Conservation (phyloP, 1,140 invertebrate genomes). For the Trichonephila clavata region DNA sequence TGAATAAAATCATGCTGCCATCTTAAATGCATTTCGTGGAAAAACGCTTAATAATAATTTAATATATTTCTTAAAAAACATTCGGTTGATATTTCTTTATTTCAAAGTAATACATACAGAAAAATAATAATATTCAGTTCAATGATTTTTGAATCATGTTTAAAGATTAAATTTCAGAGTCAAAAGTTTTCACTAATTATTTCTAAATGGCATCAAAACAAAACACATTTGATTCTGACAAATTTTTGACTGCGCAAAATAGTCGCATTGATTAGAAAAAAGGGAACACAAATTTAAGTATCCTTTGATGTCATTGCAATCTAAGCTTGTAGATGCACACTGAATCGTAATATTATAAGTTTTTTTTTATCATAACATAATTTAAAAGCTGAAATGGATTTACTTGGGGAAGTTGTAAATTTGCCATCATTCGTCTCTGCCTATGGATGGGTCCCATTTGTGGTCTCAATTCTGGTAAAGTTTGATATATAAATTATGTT, state of each 20-base stretch:
- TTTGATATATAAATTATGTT: background rate
- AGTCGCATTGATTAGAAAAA: too few species aligned
- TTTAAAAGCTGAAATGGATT: background rate
- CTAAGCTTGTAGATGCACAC: too few species aligned
- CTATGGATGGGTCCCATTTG: constrained; percentile 67
- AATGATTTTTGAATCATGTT: background rate
- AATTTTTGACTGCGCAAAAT: background rate
- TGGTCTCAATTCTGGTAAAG: constrained; percentile 39
- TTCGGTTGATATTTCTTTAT: too few species aligned
- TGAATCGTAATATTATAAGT: too few species aligned
- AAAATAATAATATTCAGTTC: too few species aligned
- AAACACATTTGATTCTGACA: background rate
- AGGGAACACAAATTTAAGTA: too few species aligned
- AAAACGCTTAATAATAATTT: too few species aligned
- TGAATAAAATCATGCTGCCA: background rate
- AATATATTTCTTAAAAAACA: too few species aligned
- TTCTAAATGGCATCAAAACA: constrained; percentile 2
- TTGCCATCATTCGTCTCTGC: constrained; percentile 54
- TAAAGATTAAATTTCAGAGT: too few species aligned
- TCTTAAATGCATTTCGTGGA: background rate
- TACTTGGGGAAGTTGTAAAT: constrained; percentile 7
- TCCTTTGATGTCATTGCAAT: too few species aligned
- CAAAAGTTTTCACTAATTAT: background rate
- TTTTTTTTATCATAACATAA: too few species aligned
- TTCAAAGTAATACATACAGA: too few species aligned